Base-by-base conservation (phyloP, 2,888 invertebrate genomes). In the Aporophyla nigra region DNA sequence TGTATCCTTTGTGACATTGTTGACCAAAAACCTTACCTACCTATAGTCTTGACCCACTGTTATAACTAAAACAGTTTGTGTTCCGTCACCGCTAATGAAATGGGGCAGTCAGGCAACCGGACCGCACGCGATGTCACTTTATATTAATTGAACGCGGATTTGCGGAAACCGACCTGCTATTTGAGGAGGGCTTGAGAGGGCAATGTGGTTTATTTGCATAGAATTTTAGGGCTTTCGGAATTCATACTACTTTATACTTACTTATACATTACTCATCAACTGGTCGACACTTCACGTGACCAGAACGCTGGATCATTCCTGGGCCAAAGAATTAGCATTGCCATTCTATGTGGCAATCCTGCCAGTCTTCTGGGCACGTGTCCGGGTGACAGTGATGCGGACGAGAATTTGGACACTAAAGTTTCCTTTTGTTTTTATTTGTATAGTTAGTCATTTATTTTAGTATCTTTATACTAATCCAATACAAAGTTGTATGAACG, bases 51-150 rank as follows among this genome's bases (percentile, higher is more conserved):
- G 70, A 69, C 84, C 69, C 62, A 76, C 21, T 68, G 62, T 66
- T n/a, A 1, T 40, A 54, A 62, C 40, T 69, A n/a, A 81, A 78
- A 80, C 65, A 79, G 75, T 81, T 58, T 62, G 49, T 56, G 61
- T 51, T 33, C 71, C 40, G 70, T 69, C 54, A 72, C 63, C 74
- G 67, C 16, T 74, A 71, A 74, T 66, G 63, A 71, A 81, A 78
- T 76, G 49, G 79, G 74, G 62, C 77, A 71, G 61, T 24, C 66
- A 79, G 78, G 68, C 83, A 51, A 54, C 46, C 61, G 54, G 56
- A 33, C 59, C 14, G 69, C 87, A 88, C 87, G 88, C 87, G 89
- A 88, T 76, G 71, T 80, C 80, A 46, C 74, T 77, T 84, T 53
- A 80, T 81, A 84, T 86, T 87, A 87, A 86, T 89, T 81, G 66